Conservation (phyloP, 2,113 vertebrate genomes). For the Indicator indicator region DNA sequence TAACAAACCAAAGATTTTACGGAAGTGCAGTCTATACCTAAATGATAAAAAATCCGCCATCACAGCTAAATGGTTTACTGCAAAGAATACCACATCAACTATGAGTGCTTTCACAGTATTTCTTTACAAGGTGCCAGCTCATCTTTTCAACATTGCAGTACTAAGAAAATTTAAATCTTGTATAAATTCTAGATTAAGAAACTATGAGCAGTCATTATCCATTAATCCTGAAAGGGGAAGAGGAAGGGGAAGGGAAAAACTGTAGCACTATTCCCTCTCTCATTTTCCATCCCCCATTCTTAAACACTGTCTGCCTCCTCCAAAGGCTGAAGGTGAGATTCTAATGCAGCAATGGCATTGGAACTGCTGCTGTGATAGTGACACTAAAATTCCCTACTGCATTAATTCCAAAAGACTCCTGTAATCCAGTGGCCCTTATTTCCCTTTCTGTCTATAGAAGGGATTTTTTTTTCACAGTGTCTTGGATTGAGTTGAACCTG, state of each 20-base stretch:
- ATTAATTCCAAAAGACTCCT: background rate
- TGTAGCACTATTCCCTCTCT: background rate
- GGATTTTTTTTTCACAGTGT: too few relatives aligned
- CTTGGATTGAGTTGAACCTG: too few relatives aligned
- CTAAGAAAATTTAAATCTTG: background rate
- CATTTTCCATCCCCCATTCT: background rate
- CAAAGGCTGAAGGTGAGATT: background rate
- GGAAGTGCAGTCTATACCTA: background rate
- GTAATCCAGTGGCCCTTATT: background rate
- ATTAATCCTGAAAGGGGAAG: background rate
- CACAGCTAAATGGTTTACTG: background rate
- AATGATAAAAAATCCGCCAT: background rate
- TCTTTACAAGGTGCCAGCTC: background rate
- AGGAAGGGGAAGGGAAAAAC: accelerated
- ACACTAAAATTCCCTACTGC: background rate
- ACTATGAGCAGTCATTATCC: background rate
- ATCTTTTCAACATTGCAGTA: background rate
- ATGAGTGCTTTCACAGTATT: background rate
- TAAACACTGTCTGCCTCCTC: background rate
- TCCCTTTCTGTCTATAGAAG: background rate
- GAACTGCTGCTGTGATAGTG: background rate
- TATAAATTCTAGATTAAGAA: background rate
- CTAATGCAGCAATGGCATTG: background rate
- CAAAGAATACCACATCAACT: background rate
- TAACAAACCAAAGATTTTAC: background rate